A percentile compares a stretch with the other conserved stretches of the same genome.
These are phyloP conservation scores for Hydractinia symbiolongicarpus DNA, from an alignment of 30 jellyfish, hydroid and myxozoan genomes.

Conservation along the genomic window DNA sequence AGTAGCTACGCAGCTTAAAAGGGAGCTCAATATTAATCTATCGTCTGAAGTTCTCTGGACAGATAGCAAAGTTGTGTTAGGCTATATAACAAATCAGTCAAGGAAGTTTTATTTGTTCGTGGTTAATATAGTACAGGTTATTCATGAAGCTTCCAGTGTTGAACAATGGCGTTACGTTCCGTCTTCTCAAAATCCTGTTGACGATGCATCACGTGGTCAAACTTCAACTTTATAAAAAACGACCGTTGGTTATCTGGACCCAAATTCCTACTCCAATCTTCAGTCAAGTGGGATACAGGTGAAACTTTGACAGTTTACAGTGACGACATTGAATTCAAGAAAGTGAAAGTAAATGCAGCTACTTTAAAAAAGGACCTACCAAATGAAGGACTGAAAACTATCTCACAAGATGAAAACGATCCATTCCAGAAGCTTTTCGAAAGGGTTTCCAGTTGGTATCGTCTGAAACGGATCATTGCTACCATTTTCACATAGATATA, in stretches of 20 bases:
- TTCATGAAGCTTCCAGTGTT: slow-evolving; percentile 42
- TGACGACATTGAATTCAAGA: no score
- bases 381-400: no score
- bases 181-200: slow-evolving; percentile 34
- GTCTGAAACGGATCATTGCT: no score
- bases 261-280: slow-evolving; percentile 20
- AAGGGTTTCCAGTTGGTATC: no score
- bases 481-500: no score
- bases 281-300: neutral
- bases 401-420: no score
- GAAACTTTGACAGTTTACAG: no score
- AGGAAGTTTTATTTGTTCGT: slow-evolving; percentile 37
- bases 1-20: slow-evolving; percentile 24
- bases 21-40: slow-evolving; percentile 22
- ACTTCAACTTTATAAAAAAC: neutral
- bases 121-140: slow-evolving; percentile 31
- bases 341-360: no score
- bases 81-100: slow-evolving; percentile 26
- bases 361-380: no score
- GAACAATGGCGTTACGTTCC: slow-evolving; percentile 45
- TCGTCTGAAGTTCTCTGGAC: slow-evolving; percentile 44
- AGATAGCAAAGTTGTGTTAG: slow-evolving; percentile 43
- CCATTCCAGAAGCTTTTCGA: no score
- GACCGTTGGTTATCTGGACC: slow-evolving; percentile 44
- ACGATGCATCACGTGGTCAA: slow-evolving; percentile 50